Percentiles rank a stretch among this genome's conserved stretches.
Conservation (phyloP, 2,113 vertebrate genomes). For the Gavialis gangeticus region DNA sequence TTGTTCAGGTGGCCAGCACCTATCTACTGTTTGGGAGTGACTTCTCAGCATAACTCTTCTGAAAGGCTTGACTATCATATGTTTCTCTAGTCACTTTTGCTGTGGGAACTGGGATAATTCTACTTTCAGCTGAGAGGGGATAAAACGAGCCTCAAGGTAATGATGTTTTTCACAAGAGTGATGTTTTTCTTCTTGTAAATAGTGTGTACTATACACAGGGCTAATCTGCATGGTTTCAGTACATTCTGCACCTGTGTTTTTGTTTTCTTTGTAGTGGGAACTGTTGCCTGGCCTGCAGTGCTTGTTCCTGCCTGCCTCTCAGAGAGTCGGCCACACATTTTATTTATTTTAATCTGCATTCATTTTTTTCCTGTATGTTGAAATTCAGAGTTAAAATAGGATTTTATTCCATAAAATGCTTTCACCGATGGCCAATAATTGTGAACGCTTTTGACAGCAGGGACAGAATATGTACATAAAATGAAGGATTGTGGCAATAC, state of each 20-base stretch:
- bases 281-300: constrained; percentile 69
- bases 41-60: constrained; percentile 35
- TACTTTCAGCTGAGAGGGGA: constrained; percentile 36
- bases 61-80: constrained; percentile 26
- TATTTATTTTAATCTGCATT: background rate
- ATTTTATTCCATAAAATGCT: background rate
- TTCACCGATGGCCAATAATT: background rate
- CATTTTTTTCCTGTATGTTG: background rate
- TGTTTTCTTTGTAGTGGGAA: constrained; percentile 77
- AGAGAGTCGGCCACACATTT: constrained; percentile 32
- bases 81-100: constrained; percentile 31
- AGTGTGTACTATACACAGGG: constrained; percentile 48
- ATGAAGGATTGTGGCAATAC: background rate
- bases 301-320: constrained; percentile 71
- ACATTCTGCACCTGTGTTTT: constrained; percentile 80
- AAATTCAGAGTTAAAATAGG: background rate
- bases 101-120: constrained; percentile 10
- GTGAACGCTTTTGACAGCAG: background rate
- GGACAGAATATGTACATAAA: background rate
- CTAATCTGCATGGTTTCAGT: constrained; percentile 59
- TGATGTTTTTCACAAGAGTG: constrained; percentile 30
- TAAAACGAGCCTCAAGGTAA: constrained; percentile 53
- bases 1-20: constrained; percentile 62
- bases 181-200: constrained; percentile 68
- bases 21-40: constrained; percentile 24